Evolutionary conservation across 30 jellyfish, hydroid and myxozoan species (phyloP).

Genomic region (Chrysaora quinquecirrha): DNA sequence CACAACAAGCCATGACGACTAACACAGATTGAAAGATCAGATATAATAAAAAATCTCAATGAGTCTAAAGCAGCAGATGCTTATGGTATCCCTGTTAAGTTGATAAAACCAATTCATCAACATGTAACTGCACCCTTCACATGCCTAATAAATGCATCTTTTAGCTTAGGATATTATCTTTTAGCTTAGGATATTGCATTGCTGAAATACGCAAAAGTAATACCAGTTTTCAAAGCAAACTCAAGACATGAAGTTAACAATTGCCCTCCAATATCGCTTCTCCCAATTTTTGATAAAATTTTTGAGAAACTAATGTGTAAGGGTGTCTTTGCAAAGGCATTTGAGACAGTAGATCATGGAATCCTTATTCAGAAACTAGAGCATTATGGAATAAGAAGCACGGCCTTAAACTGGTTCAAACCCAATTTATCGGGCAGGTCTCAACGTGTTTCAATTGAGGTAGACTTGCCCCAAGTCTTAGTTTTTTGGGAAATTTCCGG

Average conservation of each 20-base stretch:
- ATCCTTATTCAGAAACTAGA: too few relatives aligned
- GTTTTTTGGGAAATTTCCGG: too few relatives aligned
- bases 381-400: too few relatives aligned
- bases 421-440: too few relatives aligned
- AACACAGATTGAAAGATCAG: neutral
- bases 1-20: neutral
- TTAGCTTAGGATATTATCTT: constrained; percentile 5
- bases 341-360: too few relatives aligned
- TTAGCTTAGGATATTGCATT: neutral
- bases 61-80: neutral
- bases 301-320: neutral
- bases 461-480: too few relatives aligned
- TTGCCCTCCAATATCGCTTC: constrained; percentile 22
- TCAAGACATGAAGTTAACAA: neutral
- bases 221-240: constrained; percentile 17
- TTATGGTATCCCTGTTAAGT: neutral
- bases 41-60: neutral
- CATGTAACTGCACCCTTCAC: constrained; percentile 5
- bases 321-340: neutral
- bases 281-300: constrained; percentile 8
- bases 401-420: too few relatives aligned
- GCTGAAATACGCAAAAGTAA: constrained; percentile 24
- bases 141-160: neutral
- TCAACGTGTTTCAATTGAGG: too few relatives aligned
- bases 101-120: neutral